phyloP scores from a whole-genome alignment of 1,140 invertebrate species.

The Drosophila arawakana region DNA sequence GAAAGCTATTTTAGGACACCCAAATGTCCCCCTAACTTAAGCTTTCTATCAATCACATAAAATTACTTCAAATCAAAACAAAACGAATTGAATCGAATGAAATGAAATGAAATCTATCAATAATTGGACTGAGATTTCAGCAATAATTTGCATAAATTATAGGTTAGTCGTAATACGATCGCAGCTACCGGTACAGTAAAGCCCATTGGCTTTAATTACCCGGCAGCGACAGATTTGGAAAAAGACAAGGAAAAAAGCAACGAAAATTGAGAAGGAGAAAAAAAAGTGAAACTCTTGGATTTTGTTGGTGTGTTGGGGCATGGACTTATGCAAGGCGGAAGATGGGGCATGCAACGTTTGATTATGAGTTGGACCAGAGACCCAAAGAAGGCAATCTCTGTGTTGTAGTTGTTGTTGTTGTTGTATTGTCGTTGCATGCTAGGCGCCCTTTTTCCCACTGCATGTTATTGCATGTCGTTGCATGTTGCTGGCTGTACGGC shows the following conservation, averaged over 20 bases:
- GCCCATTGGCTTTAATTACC: conserved; percentile 69
- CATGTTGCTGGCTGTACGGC: conserved; percentile 14
- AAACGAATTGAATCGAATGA: conserved; percentile 11
- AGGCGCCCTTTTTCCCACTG: conserved; percentile 68
- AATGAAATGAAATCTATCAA: conserved; percentile 28
- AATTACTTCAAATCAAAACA: conserved; percentile 8
- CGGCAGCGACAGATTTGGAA: conserved; percentile 52
- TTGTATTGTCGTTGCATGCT: conserved; percentile 62
- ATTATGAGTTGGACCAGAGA: conserved; percentile 75
- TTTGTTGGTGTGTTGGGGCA: not conserved
- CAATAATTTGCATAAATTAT: conserved; percentile 72
- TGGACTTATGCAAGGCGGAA: conserved; percentile 76
- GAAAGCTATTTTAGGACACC: not conserved
- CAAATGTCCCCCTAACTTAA: not conserved
- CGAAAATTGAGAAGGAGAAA: not conserved
- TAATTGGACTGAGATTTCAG: conserved; percentile 55
- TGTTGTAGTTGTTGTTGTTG: conserved; percentile 33
- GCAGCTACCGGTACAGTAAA: conserved; percentile 49
- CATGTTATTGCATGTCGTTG: conserved; percentile 26
- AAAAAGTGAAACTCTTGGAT: conserved; percentile 71
- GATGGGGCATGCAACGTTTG: conserved; percentile 68
- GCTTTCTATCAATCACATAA: conserved; percentile 44
- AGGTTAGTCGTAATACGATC: conserved; percentile 20
- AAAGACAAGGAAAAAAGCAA: too few species aligned
- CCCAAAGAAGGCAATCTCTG: conserved; percentile 62